phyloP scores from a whole-genome alignment of 1,140 invertebrate genomes.

The Macrosteles quadrilineatus region DNA sequence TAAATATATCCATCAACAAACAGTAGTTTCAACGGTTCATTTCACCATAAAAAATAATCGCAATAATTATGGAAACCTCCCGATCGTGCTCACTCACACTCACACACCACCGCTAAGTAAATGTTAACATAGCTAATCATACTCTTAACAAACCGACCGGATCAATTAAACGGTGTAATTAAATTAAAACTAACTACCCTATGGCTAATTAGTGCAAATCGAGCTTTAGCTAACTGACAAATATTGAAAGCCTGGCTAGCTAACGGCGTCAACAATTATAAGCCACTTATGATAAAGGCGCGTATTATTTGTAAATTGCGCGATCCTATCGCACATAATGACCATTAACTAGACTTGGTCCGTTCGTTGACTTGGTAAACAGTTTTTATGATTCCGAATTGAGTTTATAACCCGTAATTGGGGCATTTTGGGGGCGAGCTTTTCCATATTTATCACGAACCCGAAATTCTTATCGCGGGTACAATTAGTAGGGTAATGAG shows the following conservation, averaged over 20 bases:
- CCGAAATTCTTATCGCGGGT: not conserved
- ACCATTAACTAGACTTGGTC: not conserved
- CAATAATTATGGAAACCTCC: too few species aligned
- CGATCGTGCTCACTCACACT: too few species aligned
- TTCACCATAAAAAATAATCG: too few species aligned
- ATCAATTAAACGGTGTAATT: too few species aligned
- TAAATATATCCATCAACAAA: too few species aligned
- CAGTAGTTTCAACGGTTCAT: too few species aligned
- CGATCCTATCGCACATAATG: not conserved
- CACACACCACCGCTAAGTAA: too few species aligned
- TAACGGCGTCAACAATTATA: conserved; percentile 13
- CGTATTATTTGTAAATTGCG: conserved; percentile 2
- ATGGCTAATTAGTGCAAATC: too few species aligned
- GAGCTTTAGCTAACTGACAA: too few species aligned
- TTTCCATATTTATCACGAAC: not conserved
- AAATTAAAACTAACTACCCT: too few species aligned
- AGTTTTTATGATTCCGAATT: not conserved
- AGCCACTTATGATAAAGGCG: conserved; percentile 19
- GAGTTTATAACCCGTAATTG: conserved; percentile 1
- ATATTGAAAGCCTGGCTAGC: not conserved
- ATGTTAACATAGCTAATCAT: too few species aligned
- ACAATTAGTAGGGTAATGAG: conserved; percentile 15
- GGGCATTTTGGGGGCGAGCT: not conserved
- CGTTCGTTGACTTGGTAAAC: not conserved
- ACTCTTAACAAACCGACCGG: too few species aligned